Conservation (phyloP, 2,797 vertebrate genomes). For the Sebastes steindachneri region DNA sequence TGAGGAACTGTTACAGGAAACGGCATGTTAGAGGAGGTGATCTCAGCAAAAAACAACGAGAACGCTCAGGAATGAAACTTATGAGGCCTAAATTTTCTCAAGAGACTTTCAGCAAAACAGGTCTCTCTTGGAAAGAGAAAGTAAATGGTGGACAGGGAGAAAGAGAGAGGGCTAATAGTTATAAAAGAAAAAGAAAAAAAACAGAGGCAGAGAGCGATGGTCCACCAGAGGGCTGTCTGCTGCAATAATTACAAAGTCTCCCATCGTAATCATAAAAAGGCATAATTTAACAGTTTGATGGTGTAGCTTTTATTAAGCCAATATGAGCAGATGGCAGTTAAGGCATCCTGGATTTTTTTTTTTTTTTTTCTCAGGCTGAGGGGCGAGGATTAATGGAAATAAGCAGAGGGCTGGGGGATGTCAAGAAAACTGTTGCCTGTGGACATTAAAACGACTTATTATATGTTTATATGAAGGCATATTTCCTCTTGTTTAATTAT, state of each 20-base stretch:
- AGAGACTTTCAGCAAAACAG: neutral
- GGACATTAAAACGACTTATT: constrained; percentile 67
- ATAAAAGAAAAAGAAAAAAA: neutral
- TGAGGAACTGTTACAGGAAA: neutral
- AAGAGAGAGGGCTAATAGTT: neutral
- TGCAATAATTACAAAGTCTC: constrained; percentile 49
- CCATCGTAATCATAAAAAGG: constrained; percentile 76
- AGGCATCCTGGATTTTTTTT: constrained; percentile 53
- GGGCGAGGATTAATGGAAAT: constrained; percentile 71
- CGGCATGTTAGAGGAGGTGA: neutral
- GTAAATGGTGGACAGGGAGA: neutral
- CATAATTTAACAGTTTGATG: constrained; percentile 76
- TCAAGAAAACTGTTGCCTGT: constrained; percentile 55
- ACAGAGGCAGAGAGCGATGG: constrained; percentile 1
- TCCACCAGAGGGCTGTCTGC: constrained; percentile 35
- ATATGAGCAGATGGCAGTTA: constrained; percentile 74
- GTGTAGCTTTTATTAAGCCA: constrained; percentile 75
- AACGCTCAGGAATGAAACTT: constrained; percentile 5
- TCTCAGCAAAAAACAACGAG: neutral
- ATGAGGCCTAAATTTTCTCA: neutral
- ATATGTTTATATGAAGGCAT: constrained; percentile 51
- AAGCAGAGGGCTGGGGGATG: constrained; percentile 52
- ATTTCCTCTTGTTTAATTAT: constrained; percentile 39
- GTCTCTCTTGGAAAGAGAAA: neutral
- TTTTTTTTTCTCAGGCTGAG: constrained; percentile 41